phyloP scores from a whole-genome alignment of 2,888 invertebrate species.

The Heliconius aoede region DNA sequence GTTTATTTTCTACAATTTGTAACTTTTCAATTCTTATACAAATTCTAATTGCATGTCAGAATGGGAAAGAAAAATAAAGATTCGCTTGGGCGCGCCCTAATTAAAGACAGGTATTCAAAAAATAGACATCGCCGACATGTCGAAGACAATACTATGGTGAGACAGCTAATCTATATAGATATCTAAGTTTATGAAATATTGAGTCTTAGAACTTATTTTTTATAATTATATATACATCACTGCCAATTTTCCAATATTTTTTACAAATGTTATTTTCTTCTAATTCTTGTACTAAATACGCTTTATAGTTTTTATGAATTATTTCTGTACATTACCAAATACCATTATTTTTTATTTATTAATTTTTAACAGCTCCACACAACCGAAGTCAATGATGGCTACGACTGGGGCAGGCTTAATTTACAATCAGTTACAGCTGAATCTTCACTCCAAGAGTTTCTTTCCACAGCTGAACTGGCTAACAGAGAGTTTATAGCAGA shows the following conservation, averaged over 20 bases:
- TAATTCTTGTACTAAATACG: not conserved
- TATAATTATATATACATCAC: no score
- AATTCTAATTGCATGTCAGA: slow-evolving; percentile 49
- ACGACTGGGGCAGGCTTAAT: slow-evolving; percentile 95
- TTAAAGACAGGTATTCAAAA: slow-evolving; percentile 89
- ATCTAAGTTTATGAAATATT: no score
- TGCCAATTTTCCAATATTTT: not conserved
- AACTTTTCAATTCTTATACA: not conserved
- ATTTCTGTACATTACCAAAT: not conserved
- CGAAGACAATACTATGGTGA: slow-evolving; percentile 89
- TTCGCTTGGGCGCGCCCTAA: slow-evolving; percentile 87
- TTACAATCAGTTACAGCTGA: slow-evolving; percentile 97
- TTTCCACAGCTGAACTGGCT: slow-evolving; percentile 96
- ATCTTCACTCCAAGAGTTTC: slow-evolving; percentile 97
- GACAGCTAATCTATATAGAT: not conserved
- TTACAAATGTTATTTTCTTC: not conserved
- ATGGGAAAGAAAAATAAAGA: slow-evolving; percentile 91
- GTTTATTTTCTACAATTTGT: slow-evolving; percentile 17
- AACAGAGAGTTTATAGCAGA: slow-evolving; percentile 97
- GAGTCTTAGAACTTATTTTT: no score
- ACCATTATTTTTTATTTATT: not conserved
- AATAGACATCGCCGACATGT: slow-evolving; percentile 85
- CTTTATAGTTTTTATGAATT: not conserved
- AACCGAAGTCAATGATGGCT: slow-evolving; percentile 94
- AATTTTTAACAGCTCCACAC: slow-evolving; percentile 87